Evolutionary conservation across 2,888 invertebrate species (phyloP).

Genomic region (Trichopoda pennipes): DNA sequence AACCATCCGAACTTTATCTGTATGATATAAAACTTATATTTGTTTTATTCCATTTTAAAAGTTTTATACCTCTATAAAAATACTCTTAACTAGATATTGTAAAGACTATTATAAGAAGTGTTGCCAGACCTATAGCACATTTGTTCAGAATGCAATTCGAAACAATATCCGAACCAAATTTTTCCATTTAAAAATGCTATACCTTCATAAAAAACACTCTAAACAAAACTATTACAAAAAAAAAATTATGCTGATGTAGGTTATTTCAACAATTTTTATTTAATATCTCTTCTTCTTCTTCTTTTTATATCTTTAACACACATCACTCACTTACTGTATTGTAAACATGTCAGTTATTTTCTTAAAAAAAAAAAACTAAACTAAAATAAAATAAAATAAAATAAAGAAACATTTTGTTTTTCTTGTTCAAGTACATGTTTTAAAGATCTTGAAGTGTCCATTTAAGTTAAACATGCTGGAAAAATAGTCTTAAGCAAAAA

Average conservation of each 20-base stretch:
- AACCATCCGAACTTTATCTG: no score
- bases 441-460: slow-evolving; percentile 47
- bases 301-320: not conserved
- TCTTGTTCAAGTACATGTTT: slow-evolving; percentile 43
- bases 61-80: no score
- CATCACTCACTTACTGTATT: slow-evolving; percentile 22
- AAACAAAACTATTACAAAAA: slow-evolving; percentile 39
- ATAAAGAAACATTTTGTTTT: slow-evolving; percentile 4
- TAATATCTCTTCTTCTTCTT: slow-evolving; percentile 36
- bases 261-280: slow-evolving; percentile 55
- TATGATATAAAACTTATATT: no score
- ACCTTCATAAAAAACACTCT: no score
- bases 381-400: slow-evolving; percentile 5
- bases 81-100: no score
- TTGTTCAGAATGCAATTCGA: no score
- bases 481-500: not conserved
- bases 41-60: no score
- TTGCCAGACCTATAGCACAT: no score
- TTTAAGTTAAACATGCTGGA: slow-evolving; percentile 33
- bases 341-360: slow-evolving; percentile 59
- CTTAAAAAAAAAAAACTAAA: no score
- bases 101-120: no score
- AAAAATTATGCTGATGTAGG: slow-evolving; percentile 59
- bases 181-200: no score
- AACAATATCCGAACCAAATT: no score